phyloP scores from a whole-genome alignment of 1,140 invertebrate genomes.

The Drosophila ogumai region DNA sequence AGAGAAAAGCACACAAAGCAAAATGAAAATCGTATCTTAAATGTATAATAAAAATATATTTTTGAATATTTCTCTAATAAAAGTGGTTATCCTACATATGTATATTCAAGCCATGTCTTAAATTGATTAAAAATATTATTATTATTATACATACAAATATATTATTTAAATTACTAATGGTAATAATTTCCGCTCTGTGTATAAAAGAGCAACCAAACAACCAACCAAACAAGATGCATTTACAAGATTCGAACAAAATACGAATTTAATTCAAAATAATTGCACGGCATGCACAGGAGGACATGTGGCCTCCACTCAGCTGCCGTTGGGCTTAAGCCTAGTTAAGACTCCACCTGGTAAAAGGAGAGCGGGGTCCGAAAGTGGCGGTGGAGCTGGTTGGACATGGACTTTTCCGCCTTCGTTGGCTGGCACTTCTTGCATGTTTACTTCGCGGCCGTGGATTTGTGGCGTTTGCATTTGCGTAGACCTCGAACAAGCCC shows the following conservation, averaged over 20 bases:
- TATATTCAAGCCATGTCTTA: too few species aligned
- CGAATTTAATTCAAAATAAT: constrained; percentile 85
- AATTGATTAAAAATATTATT: too few species aligned
- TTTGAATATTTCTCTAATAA: not conserved
- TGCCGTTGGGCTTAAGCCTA: constrained; percentile 45
- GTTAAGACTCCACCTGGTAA: constrained; percentile 28
- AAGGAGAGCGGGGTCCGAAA: constrained; percentile 17
- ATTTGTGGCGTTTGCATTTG: constrained; percentile 60
- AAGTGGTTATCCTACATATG: too few species aligned
- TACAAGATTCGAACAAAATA: constrained; percentile 82
- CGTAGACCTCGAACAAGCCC: constrained; percentile 43
- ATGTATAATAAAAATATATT: not conserved
- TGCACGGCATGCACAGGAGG: constrained; percentile 78
- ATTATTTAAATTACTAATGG: too few species aligned
- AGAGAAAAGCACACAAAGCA: not conserved
- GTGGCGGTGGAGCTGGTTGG: constrained; percentile 55
- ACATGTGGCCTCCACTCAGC: constrained; percentile 17
- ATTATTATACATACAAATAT: not conserved
- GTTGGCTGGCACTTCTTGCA: constrained; percentile 54
- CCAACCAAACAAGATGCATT: constrained; percentile 74
- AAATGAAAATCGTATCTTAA: not conserved
- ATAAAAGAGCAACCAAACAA: not conserved
- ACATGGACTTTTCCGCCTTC: constrained; percentile 79
- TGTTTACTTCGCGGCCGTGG: constrained; percentile 39
- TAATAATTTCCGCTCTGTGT: constrained; percentile 13